Conservation (phyloP, 2,113 vertebrate species). For the Perca fluviatilis region DNA sequence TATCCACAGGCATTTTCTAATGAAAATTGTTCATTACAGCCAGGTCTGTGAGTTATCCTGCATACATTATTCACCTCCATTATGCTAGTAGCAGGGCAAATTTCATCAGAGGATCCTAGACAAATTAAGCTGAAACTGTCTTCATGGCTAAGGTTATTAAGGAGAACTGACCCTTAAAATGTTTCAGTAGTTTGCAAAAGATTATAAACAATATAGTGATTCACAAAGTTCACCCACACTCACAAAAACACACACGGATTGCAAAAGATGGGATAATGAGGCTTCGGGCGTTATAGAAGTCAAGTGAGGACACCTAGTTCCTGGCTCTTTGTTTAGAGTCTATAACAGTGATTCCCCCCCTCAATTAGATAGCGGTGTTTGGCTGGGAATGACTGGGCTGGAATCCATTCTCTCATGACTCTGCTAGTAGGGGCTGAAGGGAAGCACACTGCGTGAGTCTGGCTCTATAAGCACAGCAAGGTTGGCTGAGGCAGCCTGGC, state of each 20-base stretch:
- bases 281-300: conserved; percentile 69
- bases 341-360: conserved; percentile 74
- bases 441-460: conserved; percentile 83
- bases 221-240: too few relatives aligned
- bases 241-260: conserved; percentile 31
- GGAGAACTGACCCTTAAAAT: not conserved
- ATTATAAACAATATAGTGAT: not conserved
- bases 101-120: not conserved
- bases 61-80: not conserved
- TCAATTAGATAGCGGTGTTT: conserved; percentile 73
- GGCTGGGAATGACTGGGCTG: conserved; percentile 50
- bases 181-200: not conserved
- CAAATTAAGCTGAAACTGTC: not conserved
- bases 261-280: conserved; percentile 54
- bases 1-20: not conserved
- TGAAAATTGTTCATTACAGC: not conserved
- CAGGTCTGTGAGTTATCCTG: not conserved
- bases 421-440: conserved; percentile 76
- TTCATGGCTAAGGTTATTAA: not conserved
- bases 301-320: conserved; percentile 71
- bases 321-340: conserved; percentile 74
- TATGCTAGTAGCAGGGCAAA: not conserved
- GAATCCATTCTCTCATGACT: conserved; percentile 78
- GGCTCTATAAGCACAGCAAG: conserved; percentile 83
- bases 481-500: conserved; percentile 79